Percentiles rank a stretch among this genome's conserved stretches.
Conservation (phyloP, 2,888 invertebrate species). For the Drosophila macrothrix region DNA sequence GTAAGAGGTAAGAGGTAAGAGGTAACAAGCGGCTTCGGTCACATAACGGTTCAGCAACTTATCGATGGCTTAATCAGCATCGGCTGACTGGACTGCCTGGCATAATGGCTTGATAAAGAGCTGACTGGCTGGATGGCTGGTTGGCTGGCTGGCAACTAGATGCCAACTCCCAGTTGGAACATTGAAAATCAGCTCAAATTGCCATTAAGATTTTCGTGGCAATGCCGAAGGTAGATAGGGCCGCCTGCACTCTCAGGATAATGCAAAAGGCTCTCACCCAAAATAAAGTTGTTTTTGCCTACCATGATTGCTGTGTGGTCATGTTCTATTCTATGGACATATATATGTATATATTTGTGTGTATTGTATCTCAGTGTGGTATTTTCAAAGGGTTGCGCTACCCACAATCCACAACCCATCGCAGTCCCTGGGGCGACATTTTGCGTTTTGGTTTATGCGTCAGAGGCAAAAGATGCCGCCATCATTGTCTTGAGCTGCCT, state of each 20-base stretch:
- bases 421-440: slow-evolving; percentile 76
- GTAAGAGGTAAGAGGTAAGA: neutral
- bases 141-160: slow-evolving; percentile 2
- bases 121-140: slow-evolving; percentile 33
- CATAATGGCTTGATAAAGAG: slow-evolving; percentile 80
- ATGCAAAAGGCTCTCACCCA: slow-evolving; percentile 53
- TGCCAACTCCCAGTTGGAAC: slow-evolving; percentile 84
- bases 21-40: slow-evolving; percentile 19
- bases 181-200: slow-evolving; percentile 85
- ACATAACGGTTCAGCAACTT: slow-evolving; percentile 59
- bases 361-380: slow-evolving; percentile 6
- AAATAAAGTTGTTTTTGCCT: slow-evolving; percentile 64
- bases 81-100: slow-evolving; percentile 44
- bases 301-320: slow-evolving; percentile 50
- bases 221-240: slow-evolving; percentile 65
- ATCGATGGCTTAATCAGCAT: slow-evolving; percentile 74
- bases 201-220: slow-evolving; percentile 83
- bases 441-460: slow-evolving; percentile 79
- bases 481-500: slow-evolving; percentile 72
- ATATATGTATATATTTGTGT: neutral
- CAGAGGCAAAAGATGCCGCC: slow-evolving; percentile 71
- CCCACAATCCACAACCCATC: slow-evolving; percentile 30
- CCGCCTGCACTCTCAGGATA: slow-evolving; percentile 53
- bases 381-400: slow-evolving; percentile 69
- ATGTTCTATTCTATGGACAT: slow-evolving; percentile 10